A percentile compares a stretch with the other conserved stretches of the same genome.
phyloP scores from a whole-genome alignment of 2,888 invertebrate species.

The Aporophyla lueneburgensis region DNA sequence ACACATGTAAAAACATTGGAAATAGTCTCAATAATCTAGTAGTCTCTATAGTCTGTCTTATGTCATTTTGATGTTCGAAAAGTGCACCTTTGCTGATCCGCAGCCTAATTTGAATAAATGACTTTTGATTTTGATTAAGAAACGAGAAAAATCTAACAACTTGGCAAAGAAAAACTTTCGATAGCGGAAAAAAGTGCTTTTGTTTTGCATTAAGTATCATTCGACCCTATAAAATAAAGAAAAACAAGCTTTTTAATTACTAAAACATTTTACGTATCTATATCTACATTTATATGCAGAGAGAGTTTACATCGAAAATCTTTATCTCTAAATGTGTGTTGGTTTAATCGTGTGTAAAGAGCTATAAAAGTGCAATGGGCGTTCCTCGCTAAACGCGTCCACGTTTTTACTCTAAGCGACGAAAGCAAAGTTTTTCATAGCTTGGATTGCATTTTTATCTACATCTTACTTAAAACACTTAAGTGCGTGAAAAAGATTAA shows the following conservation, averaged over 20 bases:
- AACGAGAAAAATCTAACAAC: too few species aligned
- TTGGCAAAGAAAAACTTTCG: neutral
- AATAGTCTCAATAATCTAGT: too few species aligned
- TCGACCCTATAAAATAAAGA: neutral
- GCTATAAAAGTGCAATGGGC: constrained; percentile 69
- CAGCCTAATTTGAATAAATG: too few species aligned
- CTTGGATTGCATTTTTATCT: constrained; percentile 58
- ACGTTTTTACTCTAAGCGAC: constrained; percentile 65
- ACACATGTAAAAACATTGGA: neutral
- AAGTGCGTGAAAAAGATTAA: constrained; percentile 21
- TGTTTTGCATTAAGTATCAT: neutral
- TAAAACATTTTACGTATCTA: constrained; percentile 7
- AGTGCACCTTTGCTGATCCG: too few species aligned
- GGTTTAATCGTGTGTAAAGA: constrained; percentile 71
- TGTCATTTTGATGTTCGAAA: too few species aligned
- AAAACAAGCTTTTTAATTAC: constrained; percentile 17
- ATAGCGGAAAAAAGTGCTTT: neutral
- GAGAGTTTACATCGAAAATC: constrained; percentile 49
- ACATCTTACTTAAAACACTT: constrained; percentile 22
- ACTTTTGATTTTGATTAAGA: too few species aligned
- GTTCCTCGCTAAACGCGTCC: constrained; percentile 66
- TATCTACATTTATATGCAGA: constrained; percentile 12
- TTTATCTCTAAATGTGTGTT: constrained; percentile 65
- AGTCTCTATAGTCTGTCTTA: too few species aligned
- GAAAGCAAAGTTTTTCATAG: constrained; percentile 66